A percentile compares a stretch with the other conserved stretches of the same genome.
phyloP scores from a whole-genome alignment of 2,113 vertebrate species.

The Xerus inauris region DNA sequence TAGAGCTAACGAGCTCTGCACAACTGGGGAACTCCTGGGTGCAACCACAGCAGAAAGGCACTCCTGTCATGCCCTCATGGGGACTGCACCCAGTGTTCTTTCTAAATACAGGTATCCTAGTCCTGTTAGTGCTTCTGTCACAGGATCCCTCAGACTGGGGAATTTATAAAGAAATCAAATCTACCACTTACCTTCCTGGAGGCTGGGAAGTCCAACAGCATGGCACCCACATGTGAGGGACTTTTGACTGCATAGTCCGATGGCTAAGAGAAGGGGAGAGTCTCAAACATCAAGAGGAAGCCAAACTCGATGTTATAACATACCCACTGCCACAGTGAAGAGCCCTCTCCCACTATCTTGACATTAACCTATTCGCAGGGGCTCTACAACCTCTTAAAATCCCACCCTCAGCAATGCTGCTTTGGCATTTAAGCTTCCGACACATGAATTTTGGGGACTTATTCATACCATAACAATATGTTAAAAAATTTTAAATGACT shows the following conservation, averaged over 20 bases:
- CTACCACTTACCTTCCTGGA: not conserved
- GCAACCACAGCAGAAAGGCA: not conserved
- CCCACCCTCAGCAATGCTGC: not conserved
- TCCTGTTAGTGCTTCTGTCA: not conserved
- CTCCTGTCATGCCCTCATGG: not conserved
- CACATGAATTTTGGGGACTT: not conserved
- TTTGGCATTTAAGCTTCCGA: not conserved
- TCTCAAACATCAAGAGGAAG: too few relatives aligned
- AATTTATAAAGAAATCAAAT: not conserved
- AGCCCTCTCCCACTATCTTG: not conserved
- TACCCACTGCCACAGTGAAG: not conserved
- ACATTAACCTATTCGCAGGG: not conserved
- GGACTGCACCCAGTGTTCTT: not conserved
- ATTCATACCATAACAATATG: not conserved
- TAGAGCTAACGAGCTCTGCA: not conserved
- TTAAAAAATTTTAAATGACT: not conserved
- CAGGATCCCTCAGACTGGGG: not conserved
- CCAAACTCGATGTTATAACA: not conserved
- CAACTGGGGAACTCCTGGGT: not conserved
- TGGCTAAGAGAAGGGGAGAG: not conserved
- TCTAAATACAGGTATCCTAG: not conserved
- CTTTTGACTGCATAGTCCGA: not conserved
- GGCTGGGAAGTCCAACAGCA: not conserved
- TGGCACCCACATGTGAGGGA: fast-evolving
- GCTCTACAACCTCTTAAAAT: not conserved